Base-by-base conservation (phyloP, 2,888 invertebrate genomes). In the Perizoma flavofasciatum region DNA sequence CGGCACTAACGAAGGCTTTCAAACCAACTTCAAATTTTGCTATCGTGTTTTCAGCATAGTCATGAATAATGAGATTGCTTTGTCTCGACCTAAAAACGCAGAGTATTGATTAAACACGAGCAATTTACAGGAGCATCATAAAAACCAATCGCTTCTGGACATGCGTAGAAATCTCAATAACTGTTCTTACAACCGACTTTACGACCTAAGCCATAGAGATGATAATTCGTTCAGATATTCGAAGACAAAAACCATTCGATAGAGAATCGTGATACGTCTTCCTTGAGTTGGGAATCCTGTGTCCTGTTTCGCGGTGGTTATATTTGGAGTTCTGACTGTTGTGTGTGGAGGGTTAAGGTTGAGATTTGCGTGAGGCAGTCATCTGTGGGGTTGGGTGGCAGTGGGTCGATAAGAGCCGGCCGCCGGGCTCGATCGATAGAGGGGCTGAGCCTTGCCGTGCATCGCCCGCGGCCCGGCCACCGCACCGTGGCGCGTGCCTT, bases 361-460 rank as follows among this genome's bases (percentile, higher is more conserved):
- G 84, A 79, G 75, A 81, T 85, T 89, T 67, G 85, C 71, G 67
- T 70, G 78, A 69, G 67, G 59, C 45, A 52, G 55, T 22, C 3
- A 3, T 45, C 58, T 55, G 67, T 70, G 76, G 76, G 77, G 75
- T 78, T 75, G 82, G 85, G 83, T 80, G 85, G 83, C 59, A 75
- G 82, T 79, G 83, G 87, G 86, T 89, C 89, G 90, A 89, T 89
- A 89, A 69, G 73, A 76, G 79, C 81, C 80, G 82, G 87, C 82
- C 79, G 82, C 68, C 71, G 80, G 81, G 77, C 55, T 54, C 82
- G 88, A 84, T 88, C 88, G 83, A 92, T 92, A 85, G 82, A 84
- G 83, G 77, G 79, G 79, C 75, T 73, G 61, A 60, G 61, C 51
- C 3, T 3, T 22, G 22, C 1, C 63, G 55, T 67, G 67, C 69